These are phyloP conservation scores for Callyntrura sp. DNA, from an alignment of 2,888 invertebrate species.

Conservation along the genomic window DNA sequence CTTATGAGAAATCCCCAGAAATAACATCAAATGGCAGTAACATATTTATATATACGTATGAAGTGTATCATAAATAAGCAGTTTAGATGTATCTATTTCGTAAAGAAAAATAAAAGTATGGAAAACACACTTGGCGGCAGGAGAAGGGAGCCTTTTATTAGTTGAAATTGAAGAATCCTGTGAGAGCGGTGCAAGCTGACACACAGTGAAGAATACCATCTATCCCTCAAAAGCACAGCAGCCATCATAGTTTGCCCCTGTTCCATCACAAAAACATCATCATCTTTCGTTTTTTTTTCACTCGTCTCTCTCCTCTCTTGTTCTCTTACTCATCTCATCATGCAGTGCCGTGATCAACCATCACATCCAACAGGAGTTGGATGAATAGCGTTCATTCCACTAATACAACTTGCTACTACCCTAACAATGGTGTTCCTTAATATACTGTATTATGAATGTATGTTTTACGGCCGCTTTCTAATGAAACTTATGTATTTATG, in stretches of 20 bases:
- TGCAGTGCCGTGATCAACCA: slow-evolving; percentile 64
- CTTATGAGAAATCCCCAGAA: slow-evolving; percentile 18
- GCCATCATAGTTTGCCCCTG: slow-evolving; percentile 77
- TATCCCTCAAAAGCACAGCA: slow-evolving; percentile 67
- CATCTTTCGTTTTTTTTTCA: slow-evolving; percentile 57
- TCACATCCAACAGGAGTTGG: slow-evolving; percentile 56
- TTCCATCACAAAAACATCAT: slow-evolving; percentile 79
- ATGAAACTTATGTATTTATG: background rate
- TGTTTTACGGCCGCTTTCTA: background rate
- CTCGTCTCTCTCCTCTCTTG: slow-evolving; percentile 39
- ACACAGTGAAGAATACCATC: slow-evolving; percentile 60
- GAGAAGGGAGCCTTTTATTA: slow-evolving; percentile 48
- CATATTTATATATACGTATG: background rate
- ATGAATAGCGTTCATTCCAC: slow-evolving; percentile 23
- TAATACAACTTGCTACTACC: background rate
- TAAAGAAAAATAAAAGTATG: background rate
- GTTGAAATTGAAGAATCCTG: slow-evolving; percentile 70
- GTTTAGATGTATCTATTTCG: no score
- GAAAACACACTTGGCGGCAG: slow-evolving; percentile 7
- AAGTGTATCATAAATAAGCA: no score
- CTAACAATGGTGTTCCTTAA: slow-evolving; percentile 13
- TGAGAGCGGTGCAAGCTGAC: slow-evolving; percentile 77
- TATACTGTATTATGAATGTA: slow-evolving; percentile 29
- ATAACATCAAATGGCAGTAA: background rate
- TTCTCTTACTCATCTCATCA: slow-evolving; percentile 52